These are phyloP conservation scores for Alligator sinensis DNA, from an alignment of 2,113 vertebrate species.

Conservation along the genomic window DNA sequence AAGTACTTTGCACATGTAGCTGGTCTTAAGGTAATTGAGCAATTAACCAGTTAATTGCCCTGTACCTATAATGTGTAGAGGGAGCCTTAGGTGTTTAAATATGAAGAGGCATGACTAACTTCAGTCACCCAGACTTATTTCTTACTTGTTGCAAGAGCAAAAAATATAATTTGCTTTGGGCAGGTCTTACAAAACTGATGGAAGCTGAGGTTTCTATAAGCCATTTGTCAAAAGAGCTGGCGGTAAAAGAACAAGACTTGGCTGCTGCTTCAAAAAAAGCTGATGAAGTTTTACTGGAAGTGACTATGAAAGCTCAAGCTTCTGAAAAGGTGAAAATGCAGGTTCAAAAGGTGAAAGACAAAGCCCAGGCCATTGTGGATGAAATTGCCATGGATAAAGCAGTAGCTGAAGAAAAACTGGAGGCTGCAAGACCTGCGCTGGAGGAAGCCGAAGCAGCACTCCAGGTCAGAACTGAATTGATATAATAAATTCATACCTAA, in stretches of 20 bases:
- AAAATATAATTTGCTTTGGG: slow-evolving; percentile 1
- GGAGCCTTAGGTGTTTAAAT: background rate
- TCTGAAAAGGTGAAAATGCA: slow-evolving; percentile 86
- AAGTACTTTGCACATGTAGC: too few species aligned
- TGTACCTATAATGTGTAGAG: too few species aligned
- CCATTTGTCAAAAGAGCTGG: slow-evolving; percentile 81
- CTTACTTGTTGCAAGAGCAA: background rate
- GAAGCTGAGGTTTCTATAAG: slow-evolving; percentile 86
- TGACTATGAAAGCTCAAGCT: slow-evolving; percentile 85
- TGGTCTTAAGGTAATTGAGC: too few species aligned
- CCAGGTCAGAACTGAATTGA: slow-evolving; percentile 68
- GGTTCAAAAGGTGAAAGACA: slow-evolving; percentile 89
- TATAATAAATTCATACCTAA: too few species aligned
- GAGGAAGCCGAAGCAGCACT: slow-evolving; percentile 83
- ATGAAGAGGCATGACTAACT: background rate
- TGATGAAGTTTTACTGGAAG: slow-evolving; percentile 83
- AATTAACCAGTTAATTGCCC: too few species aligned
- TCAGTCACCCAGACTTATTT: background rate
- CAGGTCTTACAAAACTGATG: slow-evolving; percentile 86
- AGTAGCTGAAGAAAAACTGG: slow-evolving; percentile 83
- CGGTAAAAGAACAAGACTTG: slow-evolving; percentile 84
- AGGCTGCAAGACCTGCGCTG: slow-evolving; percentile 85
- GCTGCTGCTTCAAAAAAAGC: slow-evolving; percentile 82
- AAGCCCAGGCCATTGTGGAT: slow-evolving; percentile 87
- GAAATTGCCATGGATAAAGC: slow-evolving; percentile 85